These are phyloP conservation scores for Archegozetes longisetosus DNA, from an alignment of 1,140 invertebrate species.

Conservation along the genomic window DNA sequence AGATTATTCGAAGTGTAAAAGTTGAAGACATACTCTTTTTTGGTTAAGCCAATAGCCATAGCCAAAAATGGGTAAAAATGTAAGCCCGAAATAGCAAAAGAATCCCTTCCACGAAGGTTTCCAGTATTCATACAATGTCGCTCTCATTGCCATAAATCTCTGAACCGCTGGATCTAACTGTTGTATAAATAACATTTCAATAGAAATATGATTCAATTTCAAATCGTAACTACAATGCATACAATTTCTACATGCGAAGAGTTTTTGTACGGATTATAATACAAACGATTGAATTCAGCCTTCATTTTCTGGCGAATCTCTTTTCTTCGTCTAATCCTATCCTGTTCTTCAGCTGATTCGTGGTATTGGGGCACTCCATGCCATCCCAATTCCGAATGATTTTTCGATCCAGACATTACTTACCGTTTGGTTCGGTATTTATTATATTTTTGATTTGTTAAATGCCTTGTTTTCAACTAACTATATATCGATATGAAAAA, in stretches of 20 bases:
- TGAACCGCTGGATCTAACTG: constrained; percentile 58
- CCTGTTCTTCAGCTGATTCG: constrained; percentile 4
- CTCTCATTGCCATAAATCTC: constrained; percentile 47
- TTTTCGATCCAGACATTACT: too few species aligned
- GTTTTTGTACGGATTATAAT: constrained; percentile 9
- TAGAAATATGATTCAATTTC: too few species aligned
- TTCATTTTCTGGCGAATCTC: constrained; percentile 10
- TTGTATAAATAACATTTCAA: constrained; percentile 23
- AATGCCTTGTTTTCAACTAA: too few species aligned
- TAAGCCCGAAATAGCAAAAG: neutral
- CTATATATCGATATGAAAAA: too few species aligned
- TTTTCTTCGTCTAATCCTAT: constrained; percentile 1
- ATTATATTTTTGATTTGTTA: too few species aligned
- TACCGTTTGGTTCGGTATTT: too few species aligned
- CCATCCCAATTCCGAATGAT: neutral
- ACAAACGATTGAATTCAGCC: constrained; percentile 2
- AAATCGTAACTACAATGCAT: too few species aligned
- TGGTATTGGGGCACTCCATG: neutral
- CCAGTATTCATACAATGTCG: constrained; percentile 45
- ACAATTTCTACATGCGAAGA: constrained; percentile 7
- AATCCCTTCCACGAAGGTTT: constrained; percentile 35
- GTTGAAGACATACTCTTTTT: neutral
- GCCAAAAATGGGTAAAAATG: neutral
- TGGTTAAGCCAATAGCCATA: neutral
- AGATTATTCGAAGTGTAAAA: neutral